Conservation (phyloP, 1,140 invertebrate genomes). For the Solenopsis fugax region DNA sequence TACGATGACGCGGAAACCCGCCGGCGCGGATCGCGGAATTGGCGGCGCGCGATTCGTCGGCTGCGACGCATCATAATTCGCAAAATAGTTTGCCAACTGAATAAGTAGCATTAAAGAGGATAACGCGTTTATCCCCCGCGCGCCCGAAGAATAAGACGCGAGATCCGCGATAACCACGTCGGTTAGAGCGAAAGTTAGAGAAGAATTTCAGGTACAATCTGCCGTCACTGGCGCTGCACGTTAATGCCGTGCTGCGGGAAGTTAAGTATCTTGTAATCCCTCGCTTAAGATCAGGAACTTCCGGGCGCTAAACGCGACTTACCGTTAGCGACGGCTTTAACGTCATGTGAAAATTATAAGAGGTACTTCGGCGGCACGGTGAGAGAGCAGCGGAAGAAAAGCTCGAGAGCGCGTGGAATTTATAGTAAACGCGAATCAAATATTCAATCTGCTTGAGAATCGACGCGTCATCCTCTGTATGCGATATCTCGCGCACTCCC, state of each 20-base stretch:
- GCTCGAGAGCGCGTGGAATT: constrained; percentile 18
- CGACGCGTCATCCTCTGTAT: background rate
- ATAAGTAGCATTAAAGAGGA: constrained; percentile 43
- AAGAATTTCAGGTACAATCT: constrained; percentile 54
- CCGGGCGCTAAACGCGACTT: constrained; percentile 57
- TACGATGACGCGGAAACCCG: background rate
- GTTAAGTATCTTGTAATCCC: constrained; percentile 62
- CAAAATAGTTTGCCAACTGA: constrained; percentile 45
- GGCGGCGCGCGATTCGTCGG: background rate
- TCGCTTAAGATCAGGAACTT: constrained; percentile 61
- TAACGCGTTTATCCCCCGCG: constrained; percentile 29
- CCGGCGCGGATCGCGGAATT: constrained; percentile 5
- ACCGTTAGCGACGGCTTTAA: constrained; percentile 57
- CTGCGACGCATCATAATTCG: constrained; percentile 36
- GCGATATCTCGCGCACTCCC: background rate
- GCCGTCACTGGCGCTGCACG: constrained; percentile 13
- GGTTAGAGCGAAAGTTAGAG: constrained; percentile 47
- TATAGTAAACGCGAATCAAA: constrained; percentile 48
- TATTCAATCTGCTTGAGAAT: constrained; percentile 36
- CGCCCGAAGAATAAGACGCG: constrained; percentile 22
- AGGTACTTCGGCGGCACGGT: constrained; percentile 26
- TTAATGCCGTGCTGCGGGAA: constrained; percentile 38
- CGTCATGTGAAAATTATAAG: constrained; percentile 62
- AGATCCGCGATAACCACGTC: constrained; percentile 37
- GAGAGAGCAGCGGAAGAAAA: background rate